Evolutionary conservation across 2,113 vertebrate genomes (phyloP).

Genomic region (Orientallactaga bullata): DNA sequence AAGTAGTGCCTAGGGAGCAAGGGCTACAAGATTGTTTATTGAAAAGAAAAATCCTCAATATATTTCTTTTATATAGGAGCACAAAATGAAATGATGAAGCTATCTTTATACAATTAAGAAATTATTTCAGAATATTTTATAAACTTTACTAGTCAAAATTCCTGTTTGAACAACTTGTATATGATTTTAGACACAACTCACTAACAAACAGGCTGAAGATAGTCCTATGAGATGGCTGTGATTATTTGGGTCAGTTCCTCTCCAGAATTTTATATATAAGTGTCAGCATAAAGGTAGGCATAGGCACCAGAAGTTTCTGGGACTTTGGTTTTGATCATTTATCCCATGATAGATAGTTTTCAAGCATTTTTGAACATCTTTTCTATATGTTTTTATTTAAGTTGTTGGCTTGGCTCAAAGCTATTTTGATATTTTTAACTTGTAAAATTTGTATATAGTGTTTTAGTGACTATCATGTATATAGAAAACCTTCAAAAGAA

Average conservation of each 20-base stretch:
- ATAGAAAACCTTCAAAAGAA: background rate
- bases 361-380: background rate
- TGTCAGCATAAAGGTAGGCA: background rate
- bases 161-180: constrained; percentile 56
- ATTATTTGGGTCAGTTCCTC: background rate
- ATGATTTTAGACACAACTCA: constrained; percentile 29
- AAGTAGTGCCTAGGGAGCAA: background rate
- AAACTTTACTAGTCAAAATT: constrained; percentile 51
- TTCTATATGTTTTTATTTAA: constrained; percentile 58
- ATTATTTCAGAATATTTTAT: constrained; percentile 55
- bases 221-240: background rate
- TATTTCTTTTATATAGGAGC: constrained; percentile 28
- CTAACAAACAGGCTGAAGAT: constrained; percentile 42
- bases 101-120: constrained; percentile 25
- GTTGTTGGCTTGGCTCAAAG: constrained; percentile 22
- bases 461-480: background rate
- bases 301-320: constrained; percentile 40
- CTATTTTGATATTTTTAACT: background rate
- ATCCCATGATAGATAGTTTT: background rate
- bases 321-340: constrained; percentile 30
- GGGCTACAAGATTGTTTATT: background rate
- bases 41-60: constrained; percentile 17
- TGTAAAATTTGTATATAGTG: background rate
- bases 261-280: background rate
- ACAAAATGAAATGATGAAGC: background rate